Conservation (phyloP, 2,888 invertebrate genomes). For the Scaptomyza tumidula region DNA sequence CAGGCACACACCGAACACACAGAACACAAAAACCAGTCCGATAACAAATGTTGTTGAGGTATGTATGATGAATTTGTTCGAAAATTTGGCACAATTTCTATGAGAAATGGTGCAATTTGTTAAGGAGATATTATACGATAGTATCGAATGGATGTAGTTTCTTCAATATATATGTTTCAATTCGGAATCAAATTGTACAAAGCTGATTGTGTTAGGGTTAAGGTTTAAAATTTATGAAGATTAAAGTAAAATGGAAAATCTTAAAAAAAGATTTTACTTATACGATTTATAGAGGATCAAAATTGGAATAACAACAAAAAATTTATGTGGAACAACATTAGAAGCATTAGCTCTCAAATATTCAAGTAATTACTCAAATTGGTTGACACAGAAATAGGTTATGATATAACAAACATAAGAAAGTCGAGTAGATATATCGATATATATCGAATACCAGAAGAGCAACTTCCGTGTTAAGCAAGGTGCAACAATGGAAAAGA, state of each 20-base stretch:
- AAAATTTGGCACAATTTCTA: slow-evolving; percentile 4
- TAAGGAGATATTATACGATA: background rate
- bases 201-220: too few relatives aligned
- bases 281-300: too few relatives aligned
- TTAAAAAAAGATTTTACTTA: too few relatives aligned
- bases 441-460: background rate
- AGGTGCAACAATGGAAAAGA: slow-evolving; percentile 26
- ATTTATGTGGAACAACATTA: too few relatives aligned
- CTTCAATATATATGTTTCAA: too few relatives aligned
- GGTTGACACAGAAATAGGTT: background rate
- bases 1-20: slow-evolving; percentile 36
- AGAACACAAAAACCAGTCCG: slow-evolving; percentile 28
- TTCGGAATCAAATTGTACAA: too few relatives aligned
- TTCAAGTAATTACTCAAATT: background rate
- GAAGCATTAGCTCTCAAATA: too few relatives aligned
- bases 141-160: background rate
- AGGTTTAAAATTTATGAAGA: too few relatives aligned
- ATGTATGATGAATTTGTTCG: slow-evolving; percentile 13
- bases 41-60: slow-evolving; percentile 27
- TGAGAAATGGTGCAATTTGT: background rate
- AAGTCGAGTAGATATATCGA: too few relatives aligned
- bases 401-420: too few relatives aligned
- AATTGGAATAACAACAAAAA: too few relatives aligned
- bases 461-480: background rate
- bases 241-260: too few relatives aligned